A percentile compares a stretch with the other conserved stretches of the same genome.
phyloP scores from a whole-genome alignment of 1,140 invertebrate genomes.

The Drosophila seguyi region DNA sequence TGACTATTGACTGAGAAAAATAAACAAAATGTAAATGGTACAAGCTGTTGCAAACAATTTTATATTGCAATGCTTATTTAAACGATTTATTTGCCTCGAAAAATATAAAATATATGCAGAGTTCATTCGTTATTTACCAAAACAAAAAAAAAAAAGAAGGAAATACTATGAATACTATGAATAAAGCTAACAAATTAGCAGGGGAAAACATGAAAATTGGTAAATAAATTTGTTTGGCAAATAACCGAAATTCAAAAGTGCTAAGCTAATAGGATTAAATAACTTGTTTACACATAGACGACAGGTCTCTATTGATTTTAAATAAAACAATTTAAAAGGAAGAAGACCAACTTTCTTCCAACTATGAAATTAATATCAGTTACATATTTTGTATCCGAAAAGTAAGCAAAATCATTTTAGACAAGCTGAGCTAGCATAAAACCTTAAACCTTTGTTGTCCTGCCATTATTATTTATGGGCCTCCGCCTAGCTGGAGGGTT shows the following conservation, averaged over 20 bases:
- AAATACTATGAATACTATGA: too few species aligned
- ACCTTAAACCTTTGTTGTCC: constrained; percentile 4
- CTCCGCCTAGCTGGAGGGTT: background rate
- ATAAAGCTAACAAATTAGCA: too few species aligned
- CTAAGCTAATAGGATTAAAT: background rate
- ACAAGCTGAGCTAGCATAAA: constrained; percentile 1
- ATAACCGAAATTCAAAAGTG: too few species aligned
- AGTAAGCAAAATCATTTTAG: background rate
- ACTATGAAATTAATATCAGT: background rate
- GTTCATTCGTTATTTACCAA: too few species aligned
- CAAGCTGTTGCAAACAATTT: constrained; percentile 4
- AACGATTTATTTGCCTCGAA: constrained; percentile 1
- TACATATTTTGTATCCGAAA: background rate
- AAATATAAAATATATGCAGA: background rate
- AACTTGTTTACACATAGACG: background rate
- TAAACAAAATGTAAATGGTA: background rate
- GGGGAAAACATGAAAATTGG: too few species aligned
- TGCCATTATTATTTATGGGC: constrained; percentile 15
- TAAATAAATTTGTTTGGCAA: too few species aligned
- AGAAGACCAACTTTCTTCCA: too few species aligned
- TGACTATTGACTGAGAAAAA: background rate
- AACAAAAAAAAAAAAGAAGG: too few species aligned
- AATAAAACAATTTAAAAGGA: background rate
- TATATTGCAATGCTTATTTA: background rate
- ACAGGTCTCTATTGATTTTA: too few species aligned